Evolutionary conservation across 2,888 invertebrate species (phyloP), one percentile per base, ranked within the genome.

Genomic region (Microctonus aethiopoides): DNA sequence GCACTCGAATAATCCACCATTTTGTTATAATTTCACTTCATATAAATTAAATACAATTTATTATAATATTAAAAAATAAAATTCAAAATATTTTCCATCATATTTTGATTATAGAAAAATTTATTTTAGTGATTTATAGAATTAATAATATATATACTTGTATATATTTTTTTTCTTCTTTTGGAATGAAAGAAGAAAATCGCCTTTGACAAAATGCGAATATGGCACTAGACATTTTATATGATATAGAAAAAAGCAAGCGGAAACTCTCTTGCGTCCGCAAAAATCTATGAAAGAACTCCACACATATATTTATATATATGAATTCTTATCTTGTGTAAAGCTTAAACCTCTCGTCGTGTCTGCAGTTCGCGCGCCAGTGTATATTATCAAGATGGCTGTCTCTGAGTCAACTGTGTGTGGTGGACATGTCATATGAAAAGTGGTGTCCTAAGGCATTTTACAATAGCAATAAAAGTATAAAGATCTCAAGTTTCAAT

Each of bases 231-330:
- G 46, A 46, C 46, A 7, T 46, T 46, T 20, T 16, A 46, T 46
- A 46, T 46, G 7, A 16, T 46, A 46, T 46, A 16, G 16, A 7
- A 46, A 46, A 9, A 46, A 46, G 46, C 46, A 79, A 75, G n/a
- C 75, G 75, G 24, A 54, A 54, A 54, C n/a, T 54, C 54, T n/a
- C 26, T 26, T 26, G 22, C 11, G 54, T 54, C 24, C 13, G 24
- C 54, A 54, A 54, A 26, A 54, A 54, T 54, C 54, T 26, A 24
- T 9, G n/a, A n/a, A n/a, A n/a, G n/a, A n/a, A n/a, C n/a, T n/a
- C n/a, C n/a, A n/a, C n/a, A 9, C 9, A 9, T 51, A 24, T 3
- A 11, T n/a, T 13, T 26, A 52, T 1, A 0, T 22, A 24, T 24
- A 46, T 54, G n/a, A 24, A 22, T 54, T 24, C 54, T 54, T 54